Base-by-base conservation (phyloP, 2,113 vertebrate species). In the Vicugna pacos region DNA sequence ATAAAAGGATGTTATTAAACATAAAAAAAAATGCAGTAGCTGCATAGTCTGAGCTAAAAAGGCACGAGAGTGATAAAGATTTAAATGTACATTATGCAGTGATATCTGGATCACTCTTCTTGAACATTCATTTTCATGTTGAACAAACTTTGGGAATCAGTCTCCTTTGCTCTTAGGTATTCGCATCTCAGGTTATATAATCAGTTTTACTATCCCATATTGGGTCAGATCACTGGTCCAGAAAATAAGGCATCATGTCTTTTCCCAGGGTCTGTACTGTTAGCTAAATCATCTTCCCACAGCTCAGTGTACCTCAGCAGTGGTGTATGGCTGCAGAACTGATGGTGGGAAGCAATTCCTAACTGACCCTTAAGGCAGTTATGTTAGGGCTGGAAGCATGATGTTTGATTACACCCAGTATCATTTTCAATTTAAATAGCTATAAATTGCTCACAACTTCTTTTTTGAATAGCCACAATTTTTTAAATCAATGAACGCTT, bases 1-100 rank as follows among this genome's bases (percentile, higher is more conserved):
- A 94, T 94, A 96, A 92, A 96, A 96, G 94, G 65, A 42, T 93
- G 96, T 84, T 28, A 97, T 98, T 98, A 98, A 98, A 98, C 92
- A 97, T 97, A 84, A 97, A 97, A 98, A 92, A 98, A 93, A 97
- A 97, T 89, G 86, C 91, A 98, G 83, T 80, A 96, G 77, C 96
- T 95, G 88, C 92, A 95, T 95, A 95, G 90, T 96, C 95, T 96
- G 48, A 95, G 97, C 94, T 96, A 93, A 93, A 97, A 93, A 65
- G 96, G 90, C 96, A 96, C 73, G 77, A 76, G 35, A 65, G 48
- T 87, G 93, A 96, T 91, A 96, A 97, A 90, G 91, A 91, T 42
- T 42, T 42, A 42, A 97, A 98, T 89, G 32, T 48, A 38, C 70
- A 95, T 73, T 85, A 97, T 96, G 90, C 8, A 62, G 73, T 58